Evolutionary conservation across 2,888 invertebrate species (phyloP).

Genomic region (Hirtodrosophila alboralis): DNA sequence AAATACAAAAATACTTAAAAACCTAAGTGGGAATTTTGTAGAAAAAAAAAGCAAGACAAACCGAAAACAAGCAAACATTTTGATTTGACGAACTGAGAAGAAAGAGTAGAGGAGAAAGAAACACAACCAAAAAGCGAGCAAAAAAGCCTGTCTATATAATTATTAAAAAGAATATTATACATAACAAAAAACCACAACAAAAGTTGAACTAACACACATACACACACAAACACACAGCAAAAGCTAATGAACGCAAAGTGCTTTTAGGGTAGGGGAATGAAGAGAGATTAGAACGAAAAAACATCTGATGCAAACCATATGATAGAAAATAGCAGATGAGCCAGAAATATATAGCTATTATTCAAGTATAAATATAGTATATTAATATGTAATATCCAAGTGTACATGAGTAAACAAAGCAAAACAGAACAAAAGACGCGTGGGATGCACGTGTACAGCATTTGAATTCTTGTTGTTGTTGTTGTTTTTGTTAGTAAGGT

Average conservation of each 20-base stretch:
- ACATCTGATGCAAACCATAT: slow-evolving; percentile 67
- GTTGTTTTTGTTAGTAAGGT: too few relatives aligned
- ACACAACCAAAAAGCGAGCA: too few relatives aligned
- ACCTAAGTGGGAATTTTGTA: slow-evolving; percentile 58
- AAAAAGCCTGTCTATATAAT: slow-evolving; percentile 48
- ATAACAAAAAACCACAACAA: slow-evolving; percentile 22
- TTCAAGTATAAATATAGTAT: too few relatives aligned
- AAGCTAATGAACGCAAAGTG: slow-evolving; percentile 65
- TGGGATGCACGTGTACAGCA: slow-evolving; percentile 56
- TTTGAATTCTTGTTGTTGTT: slow-evolving; percentile 23
- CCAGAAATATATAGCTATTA: too few relatives aligned
- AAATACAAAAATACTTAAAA: slow-evolving; percentile 31
- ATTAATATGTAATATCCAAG: too few relatives aligned
- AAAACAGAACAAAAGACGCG: slow-evolving; percentile 25
- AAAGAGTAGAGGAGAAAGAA: slow-evolving; percentile 19
- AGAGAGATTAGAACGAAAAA: slow-evolving; percentile 39
- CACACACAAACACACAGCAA: too few relatives aligned
- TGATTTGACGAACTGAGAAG: slow-evolving; percentile 11
- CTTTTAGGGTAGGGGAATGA: slow-evolving; percentile 34
- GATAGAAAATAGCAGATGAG: slow-evolving; percentile 53
- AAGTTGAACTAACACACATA: slow-evolving; percentile 3
- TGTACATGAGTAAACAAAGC: slow-evolving; percentile 31
- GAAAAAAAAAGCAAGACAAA: slow-evolving; percentile 30
- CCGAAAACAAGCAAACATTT: slow-evolving; percentile 39
- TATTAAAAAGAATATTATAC: slow-evolving; percentile 50